phyloP scores from a whole-genome alignment of 2,797 vertebrate genomes.

The Pagetopsis macropterus region DNA sequence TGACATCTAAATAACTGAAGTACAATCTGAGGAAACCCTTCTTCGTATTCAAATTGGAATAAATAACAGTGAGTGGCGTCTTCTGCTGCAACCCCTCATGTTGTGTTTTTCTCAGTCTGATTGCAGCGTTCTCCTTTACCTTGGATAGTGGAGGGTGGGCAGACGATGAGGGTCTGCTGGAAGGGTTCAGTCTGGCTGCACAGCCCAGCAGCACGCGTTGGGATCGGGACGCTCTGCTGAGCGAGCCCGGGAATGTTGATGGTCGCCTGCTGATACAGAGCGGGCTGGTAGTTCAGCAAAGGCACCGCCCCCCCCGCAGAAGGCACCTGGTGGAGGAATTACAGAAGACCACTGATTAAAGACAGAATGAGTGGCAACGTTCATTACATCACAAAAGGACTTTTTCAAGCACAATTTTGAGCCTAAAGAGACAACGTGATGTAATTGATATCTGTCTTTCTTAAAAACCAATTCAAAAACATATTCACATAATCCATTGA shows the following conservation, averaged over 20 bases:
- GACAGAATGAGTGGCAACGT: background rate
- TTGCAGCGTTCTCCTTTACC: slow-evolving; percentile 76
- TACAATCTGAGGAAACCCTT: background rate
- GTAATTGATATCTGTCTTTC: too few relatives aligned
- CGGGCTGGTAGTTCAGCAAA: slow-evolving; percentile 96
- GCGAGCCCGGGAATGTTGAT: slow-evolving; percentile 95
- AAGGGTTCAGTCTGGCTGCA: slow-evolving; percentile 96
- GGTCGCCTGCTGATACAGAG: slow-evolving; percentile 96
- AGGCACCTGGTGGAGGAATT: slow-evolving; percentile 88
- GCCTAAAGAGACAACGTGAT: too few relatives aligned
- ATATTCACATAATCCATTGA: too few relatives aligned
- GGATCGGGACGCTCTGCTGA: slow-evolving; percentile 94
- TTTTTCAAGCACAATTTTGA: too few relatives aligned
- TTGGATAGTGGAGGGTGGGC: slow-evolving; percentile 93
- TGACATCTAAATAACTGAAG: background rate
- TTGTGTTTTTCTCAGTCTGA: background rate
- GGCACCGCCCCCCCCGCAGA: slow-evolving; percentile 94
- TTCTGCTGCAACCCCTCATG: background rate
- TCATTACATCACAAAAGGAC: too few relatives aligned
- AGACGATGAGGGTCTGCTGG: slow-evolving; percentile 98
- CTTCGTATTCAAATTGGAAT: background rate
- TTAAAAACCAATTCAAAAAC: too few relatives aligned
- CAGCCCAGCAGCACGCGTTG: slow-evolving; percentile 92
- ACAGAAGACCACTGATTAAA: slow-evolving; percentile 73
- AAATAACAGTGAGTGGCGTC: background rate